Conservation (phyloP, 2,113 vertebrate genomes). For the Camelus dromedarius region DNA sequence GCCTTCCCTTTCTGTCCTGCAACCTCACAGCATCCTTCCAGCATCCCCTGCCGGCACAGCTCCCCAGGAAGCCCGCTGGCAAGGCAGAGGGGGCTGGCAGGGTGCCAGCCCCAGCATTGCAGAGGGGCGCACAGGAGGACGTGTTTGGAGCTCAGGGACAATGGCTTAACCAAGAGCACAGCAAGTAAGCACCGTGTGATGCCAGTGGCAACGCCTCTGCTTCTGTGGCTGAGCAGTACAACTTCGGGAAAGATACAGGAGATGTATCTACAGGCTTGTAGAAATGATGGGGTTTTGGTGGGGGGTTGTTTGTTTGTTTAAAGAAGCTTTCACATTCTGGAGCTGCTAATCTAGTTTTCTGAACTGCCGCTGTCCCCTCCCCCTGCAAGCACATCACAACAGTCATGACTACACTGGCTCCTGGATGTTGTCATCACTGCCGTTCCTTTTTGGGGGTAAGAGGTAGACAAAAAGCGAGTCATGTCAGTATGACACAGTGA, state of each 20-base stretch:
- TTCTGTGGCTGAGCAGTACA: fast-evolving
- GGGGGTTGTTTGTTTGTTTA: too few species aligned
- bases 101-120: background rate
- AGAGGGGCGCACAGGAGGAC: background rate
- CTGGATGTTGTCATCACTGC: background rate
- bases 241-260: background rate
- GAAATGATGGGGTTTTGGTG: too few species aligned
- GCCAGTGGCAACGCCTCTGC: background rate
- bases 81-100: background rate
- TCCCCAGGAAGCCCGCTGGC: background rate
- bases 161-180: background rate
- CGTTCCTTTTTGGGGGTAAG: background rate
- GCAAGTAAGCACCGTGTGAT: background rate
- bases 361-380: background rate
- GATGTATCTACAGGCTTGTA: background rate
- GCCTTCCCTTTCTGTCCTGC: background rate
- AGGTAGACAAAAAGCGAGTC: background rate
- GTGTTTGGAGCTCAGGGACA: background rate
- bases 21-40: background rate
- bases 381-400: background rate
- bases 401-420: background rate
- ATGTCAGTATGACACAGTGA: background rate
- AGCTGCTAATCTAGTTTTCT: background rate
- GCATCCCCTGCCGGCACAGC: background rate
- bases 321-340: background rate